Evolutionary conservation across 2,113 vertebrate genomes (phyloP).

Genomic region (Bubo blakistoni): DNA sequence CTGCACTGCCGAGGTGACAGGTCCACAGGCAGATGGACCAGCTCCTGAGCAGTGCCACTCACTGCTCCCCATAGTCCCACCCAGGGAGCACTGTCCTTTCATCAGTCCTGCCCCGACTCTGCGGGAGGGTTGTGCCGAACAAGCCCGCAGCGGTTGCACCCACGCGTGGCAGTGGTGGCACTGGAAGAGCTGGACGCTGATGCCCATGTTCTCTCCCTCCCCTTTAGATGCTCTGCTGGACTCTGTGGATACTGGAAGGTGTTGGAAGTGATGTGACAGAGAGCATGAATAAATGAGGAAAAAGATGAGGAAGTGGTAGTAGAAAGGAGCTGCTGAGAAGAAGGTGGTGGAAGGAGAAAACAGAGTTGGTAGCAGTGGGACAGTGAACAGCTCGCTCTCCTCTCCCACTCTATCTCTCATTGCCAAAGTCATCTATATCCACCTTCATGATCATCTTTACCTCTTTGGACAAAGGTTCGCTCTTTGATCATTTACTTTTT

Average conservation of each 20-base stretch:
- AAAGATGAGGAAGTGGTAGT: not conserved
- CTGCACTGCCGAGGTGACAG: not conserved
- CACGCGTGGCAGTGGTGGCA: accelerated
- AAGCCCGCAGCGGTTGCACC: accelerated
- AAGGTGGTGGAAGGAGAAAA: not conserved
- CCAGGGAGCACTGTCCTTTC: not conserved
- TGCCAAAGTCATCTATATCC: not conserved
- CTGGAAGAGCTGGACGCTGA: not conserved
- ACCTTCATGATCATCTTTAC: not conserved
- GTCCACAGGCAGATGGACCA: not conserved
- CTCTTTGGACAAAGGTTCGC: not conserved
- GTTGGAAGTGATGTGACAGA: not conserved
- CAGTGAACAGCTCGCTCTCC: not conserved
- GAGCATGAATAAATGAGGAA: not conserved
- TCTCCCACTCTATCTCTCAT: not conserved
- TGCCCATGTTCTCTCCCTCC: not conserved
- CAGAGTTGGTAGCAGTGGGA: not conserved
- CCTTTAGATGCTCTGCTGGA: not conserved
- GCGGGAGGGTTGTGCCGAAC: accelerated
- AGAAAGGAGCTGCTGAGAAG: not conserved
- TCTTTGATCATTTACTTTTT: not conserved
- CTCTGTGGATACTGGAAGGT: not conserved
- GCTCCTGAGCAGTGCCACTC: not conserved
- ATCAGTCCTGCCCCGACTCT: not conserved
- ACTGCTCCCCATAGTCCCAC: accelerated